These are phyloP conservation scores for Neodon shergylaensis DNA, from an alignment of 2,113 vertebrate species.

Conservation along the genomic window DNA sequence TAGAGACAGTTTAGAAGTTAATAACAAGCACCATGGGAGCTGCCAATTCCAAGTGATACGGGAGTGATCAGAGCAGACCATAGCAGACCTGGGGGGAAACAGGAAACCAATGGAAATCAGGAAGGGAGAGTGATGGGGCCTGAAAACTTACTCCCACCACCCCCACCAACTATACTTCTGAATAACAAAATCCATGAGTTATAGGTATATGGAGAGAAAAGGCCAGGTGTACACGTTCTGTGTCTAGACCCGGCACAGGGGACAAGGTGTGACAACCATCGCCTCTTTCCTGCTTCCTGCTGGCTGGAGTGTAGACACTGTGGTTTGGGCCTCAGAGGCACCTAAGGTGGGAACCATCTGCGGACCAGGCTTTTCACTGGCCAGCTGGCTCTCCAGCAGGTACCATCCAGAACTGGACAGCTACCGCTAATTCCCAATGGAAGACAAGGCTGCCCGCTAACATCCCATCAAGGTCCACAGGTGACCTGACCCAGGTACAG, in stretches of 20 bases:
- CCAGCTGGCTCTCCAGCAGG: not conserved
- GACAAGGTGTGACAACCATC: not conserved
- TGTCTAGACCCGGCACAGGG: not conserved
- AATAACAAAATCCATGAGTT: not conserved
- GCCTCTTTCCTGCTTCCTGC: not conserved
- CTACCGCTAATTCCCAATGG: accelerated
- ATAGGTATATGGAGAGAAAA: not conserved
- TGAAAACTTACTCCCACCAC: not conserved
- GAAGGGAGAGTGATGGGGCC: not conserved
- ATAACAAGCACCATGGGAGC: accelerated
- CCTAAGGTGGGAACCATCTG: no score
- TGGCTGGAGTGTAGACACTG: no score
- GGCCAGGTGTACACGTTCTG: no score
- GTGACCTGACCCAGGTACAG: not conserved
- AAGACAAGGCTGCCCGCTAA: not conserved
- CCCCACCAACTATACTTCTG: not conserved
- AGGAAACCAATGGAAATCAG: not conserved
- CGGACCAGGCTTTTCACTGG: not conserved
- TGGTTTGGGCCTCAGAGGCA: not conserved
- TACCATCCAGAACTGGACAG: not conserved
- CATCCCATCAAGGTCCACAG: not conserved
- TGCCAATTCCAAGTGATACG: accelerated
- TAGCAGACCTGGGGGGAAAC: no score
- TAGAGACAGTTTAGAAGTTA: not conserved
- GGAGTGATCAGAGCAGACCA: not conserved